These are phyloP conservation scores for Halcyon leucocephala DNA, from an alignment of 2,797 vertebrate species.

Conservation along the genomic window DNA sequence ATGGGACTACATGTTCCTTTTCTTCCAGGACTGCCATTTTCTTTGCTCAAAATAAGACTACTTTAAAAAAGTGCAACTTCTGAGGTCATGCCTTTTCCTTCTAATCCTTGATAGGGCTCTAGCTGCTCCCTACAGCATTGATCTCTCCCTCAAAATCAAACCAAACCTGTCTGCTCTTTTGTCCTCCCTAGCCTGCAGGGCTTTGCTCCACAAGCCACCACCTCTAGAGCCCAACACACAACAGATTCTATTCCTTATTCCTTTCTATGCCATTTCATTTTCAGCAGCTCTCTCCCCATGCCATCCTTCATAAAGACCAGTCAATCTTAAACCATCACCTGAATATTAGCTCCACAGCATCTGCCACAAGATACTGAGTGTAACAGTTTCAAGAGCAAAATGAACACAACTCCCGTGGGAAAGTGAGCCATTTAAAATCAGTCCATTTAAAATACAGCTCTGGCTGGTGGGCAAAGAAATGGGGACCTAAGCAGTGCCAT, in stretches of 20 bases:
- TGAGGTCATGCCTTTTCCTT: background rate
- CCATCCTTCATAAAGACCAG: background rate
- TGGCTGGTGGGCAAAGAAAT: background rate
- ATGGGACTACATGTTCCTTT: background rate
- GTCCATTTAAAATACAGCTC: background rate
- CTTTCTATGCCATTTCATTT: background rate
- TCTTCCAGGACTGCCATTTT: background rate
- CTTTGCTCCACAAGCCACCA: background rate
- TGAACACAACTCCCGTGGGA: background rate
- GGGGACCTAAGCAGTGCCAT: background rate
- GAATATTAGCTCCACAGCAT: background rate
- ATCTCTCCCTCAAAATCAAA: background rate
- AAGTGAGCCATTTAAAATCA: background rate
- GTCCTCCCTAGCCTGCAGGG: background rate
- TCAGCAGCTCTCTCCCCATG: background rate
- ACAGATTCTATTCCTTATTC: background rate
- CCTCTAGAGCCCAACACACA: background rate
- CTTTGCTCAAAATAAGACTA: background rate
- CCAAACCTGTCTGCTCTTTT: background rate
- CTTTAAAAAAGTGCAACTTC: background rate
- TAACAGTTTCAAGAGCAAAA: background rate
- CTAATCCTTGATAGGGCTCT: background rate
- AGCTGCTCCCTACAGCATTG: background rate
- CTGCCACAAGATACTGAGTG: accelerated
- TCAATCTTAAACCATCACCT: background rate